Evolutionary conservation across 2,113 vertebrate species (phyloP).

Genomic region (Stomatorhinus ivindoensis): DNA sequence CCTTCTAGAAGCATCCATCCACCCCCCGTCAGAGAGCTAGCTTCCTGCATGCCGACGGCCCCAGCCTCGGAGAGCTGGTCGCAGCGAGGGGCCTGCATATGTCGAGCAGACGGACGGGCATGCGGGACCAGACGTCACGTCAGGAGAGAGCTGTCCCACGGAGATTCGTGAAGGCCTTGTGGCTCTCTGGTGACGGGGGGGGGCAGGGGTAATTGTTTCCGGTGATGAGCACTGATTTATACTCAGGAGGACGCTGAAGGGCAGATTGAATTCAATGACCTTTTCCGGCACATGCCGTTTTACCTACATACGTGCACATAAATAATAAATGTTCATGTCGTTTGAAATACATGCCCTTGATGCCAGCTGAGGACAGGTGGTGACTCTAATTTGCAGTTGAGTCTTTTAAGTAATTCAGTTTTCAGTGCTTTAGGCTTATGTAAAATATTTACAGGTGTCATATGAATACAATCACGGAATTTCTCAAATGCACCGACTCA

Average conservation of each 20-base stretch:
- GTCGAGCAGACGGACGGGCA: constrained; percentile 7
- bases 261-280: constrained; percentile 28
- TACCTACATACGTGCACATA: constrained; percentile 20
- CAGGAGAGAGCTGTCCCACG: neutral
- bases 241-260: neutral
- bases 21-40: neutral
- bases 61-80: neutral
- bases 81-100: neutral
- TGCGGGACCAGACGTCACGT: neutral
- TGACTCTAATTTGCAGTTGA: constrained; percentile 18
- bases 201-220: neutral
- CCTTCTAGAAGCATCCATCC: neutral
- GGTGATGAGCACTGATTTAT: constrained; percentile 4
- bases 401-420: neutral
- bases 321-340: constrained; percentile 29
- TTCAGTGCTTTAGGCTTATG: neutral
- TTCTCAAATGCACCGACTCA: neutral
- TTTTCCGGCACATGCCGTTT: constrained; percentile 13
- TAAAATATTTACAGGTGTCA: neutral
- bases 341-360: constrained; percentile 2
- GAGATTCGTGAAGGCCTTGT: neutral
- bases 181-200: neutral
- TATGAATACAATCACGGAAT: neutral
- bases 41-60: neutral
- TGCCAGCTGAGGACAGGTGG: neutral